Base-by-base conservation (phyloP, 2,113 vertebrate species). In the Xyrauchen texanus region DNA sequence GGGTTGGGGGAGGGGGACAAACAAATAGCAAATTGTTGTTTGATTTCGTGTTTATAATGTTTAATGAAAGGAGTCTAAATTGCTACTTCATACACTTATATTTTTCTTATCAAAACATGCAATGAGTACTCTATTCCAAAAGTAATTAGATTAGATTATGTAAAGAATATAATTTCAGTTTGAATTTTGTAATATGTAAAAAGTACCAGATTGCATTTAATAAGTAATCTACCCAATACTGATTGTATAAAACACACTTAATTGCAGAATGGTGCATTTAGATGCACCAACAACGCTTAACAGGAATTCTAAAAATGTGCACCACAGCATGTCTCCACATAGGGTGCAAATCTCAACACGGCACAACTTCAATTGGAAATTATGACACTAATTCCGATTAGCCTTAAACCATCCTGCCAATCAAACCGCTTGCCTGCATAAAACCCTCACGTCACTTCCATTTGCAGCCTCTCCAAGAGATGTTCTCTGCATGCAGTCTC, bases 381-480 rank as follows among this genome's bases (percentile, higher is more conserved):
- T 44, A 76, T 65, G 73, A 76, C 61, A 76, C 34, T 76, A 65
- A 65, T 76, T 76, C 62, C 53, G 13, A 76, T 76, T 9, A 76
- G 64, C 73, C 47, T 53, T 65, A 65, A 53, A 76, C 62, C 62
- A 21, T 15, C 60, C 62, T 76, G 61, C 51, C 61, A 76, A 76
- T 76, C 73, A 55, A 53, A 65, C 61, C 49, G 0, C 62, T 53
- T 4, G 60, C 49, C 12, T 42, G 49, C 73, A 11, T 34, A n/a
- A 65, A 64, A 52, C 11, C 73, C 47, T 76, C 61, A 51, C 13
- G 49, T 55, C 49, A 47, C 21, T 34, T 34, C 21, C 49, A 45
- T 65, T 76, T 76, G 61, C 47, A 76, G 13, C 73, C 11, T 76
- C 49, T 65, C 49, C 47, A n/a, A 52, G 49, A 64, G 49, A 64